Percentiles rank a stretch among this genome's conserved stretches.
These are phyloP conservation scores for Caenorhabditis brenneri DNA, from an alignment of 1,140 invertebrate species.

Conservation along the genomic window DNA sequence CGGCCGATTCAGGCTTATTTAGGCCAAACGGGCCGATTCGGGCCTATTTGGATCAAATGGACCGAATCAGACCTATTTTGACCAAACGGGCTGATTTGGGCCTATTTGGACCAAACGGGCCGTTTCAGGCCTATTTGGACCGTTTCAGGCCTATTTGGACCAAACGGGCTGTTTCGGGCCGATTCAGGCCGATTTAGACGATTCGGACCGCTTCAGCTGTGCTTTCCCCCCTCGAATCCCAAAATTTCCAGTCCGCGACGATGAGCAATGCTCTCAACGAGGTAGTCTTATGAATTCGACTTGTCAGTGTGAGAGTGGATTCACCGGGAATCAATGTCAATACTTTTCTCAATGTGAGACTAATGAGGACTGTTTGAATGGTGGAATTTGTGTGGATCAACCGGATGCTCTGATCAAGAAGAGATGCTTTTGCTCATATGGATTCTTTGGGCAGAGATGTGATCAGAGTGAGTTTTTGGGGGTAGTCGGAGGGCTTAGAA, in stretches of 20 bases:
- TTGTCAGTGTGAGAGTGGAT: slow-evolving; percentile 61
- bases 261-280: slow-evolving; percentile 50
- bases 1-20: too few relatives aligned
- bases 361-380: slow-evolving; percentile 71
- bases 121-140: too few relatives aligned
- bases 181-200: too few relatives aligned
- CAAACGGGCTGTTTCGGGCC: too few relatives aligned
- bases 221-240: not conserved
- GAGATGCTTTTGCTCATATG: slow-evolving; percentile 55
- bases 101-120: too few relatives aligned
- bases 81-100: too few relatives aligned
- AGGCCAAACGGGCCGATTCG: too few relatives aligned
- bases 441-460: slow-evolving; percentile 68
- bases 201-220: not conserved
- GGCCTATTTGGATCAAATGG: too few relatives aligned
- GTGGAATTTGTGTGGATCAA: slow-evolving; percentile 68
- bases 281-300: slow-evolving; percentile 53
- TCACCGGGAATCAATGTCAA: slow-evolving; percentile 64
- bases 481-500: too few relatives aligned
- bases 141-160: too few relatives aligned
- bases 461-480: slow-evolving; percentile 71
- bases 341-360: slow-evolving; percentile 57
- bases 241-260: not conserved
- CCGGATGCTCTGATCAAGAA: slow-evolving; percentile 73
- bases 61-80: too few relatives aligned